Evolutionary conservation across 2,797 vertebrate species (phyloP).

Genomic region (Pygocentrus nattereri): DNA sequence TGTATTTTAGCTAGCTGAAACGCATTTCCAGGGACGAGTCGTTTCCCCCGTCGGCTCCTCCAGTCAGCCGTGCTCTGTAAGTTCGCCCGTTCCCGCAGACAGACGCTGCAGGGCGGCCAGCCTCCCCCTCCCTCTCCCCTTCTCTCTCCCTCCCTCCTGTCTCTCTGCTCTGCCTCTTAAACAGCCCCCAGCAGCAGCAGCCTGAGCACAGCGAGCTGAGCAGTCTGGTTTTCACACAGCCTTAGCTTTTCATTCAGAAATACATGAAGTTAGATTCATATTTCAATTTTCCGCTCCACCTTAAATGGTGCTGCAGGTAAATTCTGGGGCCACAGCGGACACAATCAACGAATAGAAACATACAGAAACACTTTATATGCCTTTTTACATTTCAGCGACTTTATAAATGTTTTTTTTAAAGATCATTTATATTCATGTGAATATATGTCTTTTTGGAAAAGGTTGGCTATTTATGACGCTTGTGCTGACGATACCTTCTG

Average conservation of each 20-base stretch:
- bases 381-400: neutral
- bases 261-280: no score
- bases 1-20: neutral
- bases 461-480: neutral
- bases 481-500: neutral
- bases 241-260: neutral
- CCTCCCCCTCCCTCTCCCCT: conserved; percentile 6
- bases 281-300: no score
- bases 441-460: neutral
- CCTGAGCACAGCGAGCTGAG: no score
- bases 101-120: conserved; percentile 49
- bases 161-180: conserved; percentile 27
- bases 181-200: neutral
- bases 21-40: conserved; percentile 24
- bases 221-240: conserved; percentile 1
- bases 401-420: neutral
- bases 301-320: no score
- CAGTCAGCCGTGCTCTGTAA: conserved; percentile 36
- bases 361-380: no score
- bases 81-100: conserved; percentile 55
- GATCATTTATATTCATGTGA: neutral
- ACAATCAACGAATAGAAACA: no score
- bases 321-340: no score
- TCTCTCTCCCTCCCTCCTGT: conserved; percentile 14
- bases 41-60: conserved; percentile 8